Evolutionary conservation across 2,888 invertebrate genomes (phyloP), one percentile per base, ranked within the genome.

Genomic region (Carcina quercana): DNA sequence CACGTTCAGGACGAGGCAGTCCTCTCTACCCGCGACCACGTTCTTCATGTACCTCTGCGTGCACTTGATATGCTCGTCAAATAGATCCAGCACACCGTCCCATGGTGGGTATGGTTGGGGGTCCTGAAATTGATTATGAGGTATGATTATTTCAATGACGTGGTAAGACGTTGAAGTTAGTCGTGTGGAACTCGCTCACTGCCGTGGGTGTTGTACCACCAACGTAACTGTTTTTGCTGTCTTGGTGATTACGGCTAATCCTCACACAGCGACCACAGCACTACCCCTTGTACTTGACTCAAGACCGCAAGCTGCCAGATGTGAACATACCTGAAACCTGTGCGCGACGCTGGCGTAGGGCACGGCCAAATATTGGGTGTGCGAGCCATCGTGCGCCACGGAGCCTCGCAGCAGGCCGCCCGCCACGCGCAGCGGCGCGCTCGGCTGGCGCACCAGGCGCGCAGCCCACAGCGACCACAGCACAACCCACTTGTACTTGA

Each of bases 1-100:
- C 1, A 83, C 50, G 40, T 82, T 83, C 1, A 79, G 45, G 0
- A 59, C 62, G 32, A 82, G 67, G 33, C 82, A 83, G 43, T 83
- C 65, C 36, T 80, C 79, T 19, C 40, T 50, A 2, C 80, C 82
- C 0, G 57, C 40, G 7, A 75, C 48, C 8, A 36, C 48, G 12
- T 45, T 55, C 13, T 37, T 45, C n/a, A 51, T 46, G 43, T 70
- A 70, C 15, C 80, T 57, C 42, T 83, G 82, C 1, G 58, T 53
- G 37, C 82, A 83, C 37, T 72, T 59, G 15, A 71, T 42, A 37
- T 80, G 51, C 35, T 80, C 76, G 30, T 78, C 50, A 30, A 49
- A 37, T 1, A 75, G 78, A 7, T 74, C 54, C 25, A 59, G 53
- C 1, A 66, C 41, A 1, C 73, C 76, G 3, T 62, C 47, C 80